Base-by-base conservation (phyloP, 2,797 vertebrate species). In the Melanogrammus aeglefinus region DNA sequence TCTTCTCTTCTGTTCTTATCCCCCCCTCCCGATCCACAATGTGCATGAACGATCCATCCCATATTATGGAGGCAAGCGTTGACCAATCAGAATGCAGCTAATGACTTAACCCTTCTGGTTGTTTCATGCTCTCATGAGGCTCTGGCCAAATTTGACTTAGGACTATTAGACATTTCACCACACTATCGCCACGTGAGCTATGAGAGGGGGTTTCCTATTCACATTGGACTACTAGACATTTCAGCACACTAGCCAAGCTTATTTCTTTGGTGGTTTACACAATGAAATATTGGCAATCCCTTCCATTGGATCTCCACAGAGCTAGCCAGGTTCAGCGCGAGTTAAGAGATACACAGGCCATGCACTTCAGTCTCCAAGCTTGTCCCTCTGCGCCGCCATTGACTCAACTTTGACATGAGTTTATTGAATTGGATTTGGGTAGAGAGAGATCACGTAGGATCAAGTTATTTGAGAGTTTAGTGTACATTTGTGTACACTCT, bases 31-130 rank as follows among this genome's bases (percentile, higher is more conserved):
- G 80, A 84, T 89, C 81, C 83, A 76, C 81, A 86, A 78, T 86
- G 86, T 87, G 90, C 88, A 87, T 90, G 83, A 80, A 84, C 89
- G 86, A 89, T 91, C 90, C 89, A 82, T 87, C 82, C 75, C 36
- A 80, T 74, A 79, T 82, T 84, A 87, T 86, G 86, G 84, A 33
- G 75, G 80, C 31, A 75, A 35, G 74, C 38, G 78, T 75, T 72
- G 85, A 78, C 88, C 87, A 90, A 87, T 90, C 86, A 82, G 80
- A 39, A 78, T 6, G 51, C 80, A 21, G 76, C 29, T 39, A 77
- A 47, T 79, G 66, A 47, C 82, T 84, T 36, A 36, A 36, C 39
- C 77, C 82, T 78, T 47, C 70, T 77, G 75, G 44, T 41, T 36
- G 72, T 70, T 66, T 29, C 13, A 47, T 24, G 63, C 18, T n/a